Base-by-base conservation (phyloP, 2,888 invertebrate species). In the Venusia cambrica region DNA sequence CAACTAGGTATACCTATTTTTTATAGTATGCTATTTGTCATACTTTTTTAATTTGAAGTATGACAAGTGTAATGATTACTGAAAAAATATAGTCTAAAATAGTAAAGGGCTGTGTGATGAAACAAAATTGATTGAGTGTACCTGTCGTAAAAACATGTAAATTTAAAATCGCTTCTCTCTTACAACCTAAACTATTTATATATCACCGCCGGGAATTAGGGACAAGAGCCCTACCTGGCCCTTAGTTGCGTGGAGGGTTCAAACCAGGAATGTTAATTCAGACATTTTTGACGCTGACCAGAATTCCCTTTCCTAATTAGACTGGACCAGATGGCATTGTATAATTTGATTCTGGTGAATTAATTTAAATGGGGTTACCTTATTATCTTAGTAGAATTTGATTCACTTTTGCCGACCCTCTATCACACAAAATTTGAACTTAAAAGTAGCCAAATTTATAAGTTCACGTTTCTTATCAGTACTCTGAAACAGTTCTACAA, bases 141-240 rank as follows among this genome's bases (percentile, higher is more conserved):
- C n/a, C n/a, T 60, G 61, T 9, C 5, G 15, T 20, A 6, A 5
- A 12, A 22, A 13, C 2, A 21, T 11, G 10, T n/a, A 11, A 11
- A 7, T 19, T 19, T 3, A 8, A 13, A 17, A 20, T 2, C 22
- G 10, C 37, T 29, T 0, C 7, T 4, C 9, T 39, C 48, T 56
- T 43, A 2, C 55, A 18, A 49, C 58, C 66, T 68, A 37, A 34
- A 57, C 60, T 51, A 10, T 12, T 33, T 31, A 44, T 38, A 38
- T 45, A 32, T 29, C 32, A 15, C 42, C 38, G 45, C 43, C 45
- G 57, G 57, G 62, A 65, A 71, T 69, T 67, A 62, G 61, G 57
- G 63, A 45, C 66, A 56, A 48, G 53, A 57, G 47, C 70, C 62
- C 67, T 73, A 75, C 77, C 73, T 72, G 73, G 62, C 67, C 58